Percentiles rank a stretch among this genome's conserved stretches.
Conservation (phyloP, 92 coral and sea anemone genomes). For the Porites divaricata region DNA sequence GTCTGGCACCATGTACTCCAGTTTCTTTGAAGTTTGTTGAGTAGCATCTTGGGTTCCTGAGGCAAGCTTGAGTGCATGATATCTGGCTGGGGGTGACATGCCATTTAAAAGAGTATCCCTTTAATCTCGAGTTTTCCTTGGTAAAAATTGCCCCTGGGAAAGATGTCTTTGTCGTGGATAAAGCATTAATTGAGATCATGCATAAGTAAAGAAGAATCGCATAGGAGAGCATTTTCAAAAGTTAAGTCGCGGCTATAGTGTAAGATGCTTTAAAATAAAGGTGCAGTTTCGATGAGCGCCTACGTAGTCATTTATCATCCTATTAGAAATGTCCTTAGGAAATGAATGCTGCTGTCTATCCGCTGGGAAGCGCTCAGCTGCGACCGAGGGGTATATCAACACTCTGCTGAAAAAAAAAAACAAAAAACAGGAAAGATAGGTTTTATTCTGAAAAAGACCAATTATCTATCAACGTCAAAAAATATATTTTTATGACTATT, state of each 20-base stretch:
- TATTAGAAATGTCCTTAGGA: neutral
- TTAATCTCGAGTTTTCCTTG: constrained; percentile 12
- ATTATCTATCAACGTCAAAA: constrained; percentile 26
- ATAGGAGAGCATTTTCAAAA: no score
- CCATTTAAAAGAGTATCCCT: constrained; percentile 14
- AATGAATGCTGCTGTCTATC: neutral
- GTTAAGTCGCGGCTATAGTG: no score
- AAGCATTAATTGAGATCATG: neutral
- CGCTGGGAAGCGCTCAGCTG: constrained; percentile 25
- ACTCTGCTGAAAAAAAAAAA: no score
- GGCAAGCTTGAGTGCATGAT: constrained; percentile 32
- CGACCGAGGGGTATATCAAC: neutral
- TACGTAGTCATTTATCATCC: neutral
- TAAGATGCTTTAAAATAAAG: no score
- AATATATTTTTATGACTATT: neutral
- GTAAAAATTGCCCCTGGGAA: constrained; percentile 34
- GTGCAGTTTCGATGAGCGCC: neutral
- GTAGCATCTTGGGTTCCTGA: constrained; percentile 6
- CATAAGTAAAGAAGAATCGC: neutral
- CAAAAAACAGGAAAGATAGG: neutral
- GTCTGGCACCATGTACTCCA: neutral
- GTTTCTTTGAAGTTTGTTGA: constrained; percentile 46
- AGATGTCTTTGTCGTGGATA: neutral
- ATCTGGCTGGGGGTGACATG: constrained; percentile 26
- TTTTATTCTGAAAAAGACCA: neutral